These are phyloP conservation scores for Benthosema pterotum DNA, from an alignment of 2,797 vertebrate genomes.

Conservation along the genomic window DNA sequence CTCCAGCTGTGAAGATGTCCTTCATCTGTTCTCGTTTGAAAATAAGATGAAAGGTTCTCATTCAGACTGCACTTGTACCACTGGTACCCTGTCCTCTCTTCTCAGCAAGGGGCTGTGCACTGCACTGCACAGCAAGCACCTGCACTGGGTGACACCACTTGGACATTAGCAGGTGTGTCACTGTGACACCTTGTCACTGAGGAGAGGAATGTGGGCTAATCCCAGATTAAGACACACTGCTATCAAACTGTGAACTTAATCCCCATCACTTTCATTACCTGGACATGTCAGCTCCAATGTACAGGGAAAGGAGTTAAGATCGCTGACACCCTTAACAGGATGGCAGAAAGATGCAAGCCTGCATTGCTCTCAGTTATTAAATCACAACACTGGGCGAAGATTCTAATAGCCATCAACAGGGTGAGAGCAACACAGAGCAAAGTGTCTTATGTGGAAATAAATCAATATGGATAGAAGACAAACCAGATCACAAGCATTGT, in stretches of 20 bases:
- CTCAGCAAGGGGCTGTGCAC: constrained; percentile 16
- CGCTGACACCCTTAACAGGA: constrained; percentile 36
- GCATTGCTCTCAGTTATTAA: constrained; percentile 28
- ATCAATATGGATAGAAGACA: constrained; percentile 29
- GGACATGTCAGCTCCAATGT: constrained; percentile 28
- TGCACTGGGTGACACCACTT: constrained; percentile 30
- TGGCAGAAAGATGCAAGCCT: constrained; percentile 26
- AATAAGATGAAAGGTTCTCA: constrained; percentile 45
- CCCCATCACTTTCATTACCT: constrained; percentile 73
- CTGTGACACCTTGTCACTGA: constrained; percentile 50
- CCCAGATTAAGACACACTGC: constrained; percentile 63
- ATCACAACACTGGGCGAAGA: constrained; percentile 37
- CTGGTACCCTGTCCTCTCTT: constrained; percentile 8
- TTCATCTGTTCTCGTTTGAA: constrained; percentile 47
- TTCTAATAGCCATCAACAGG: constrained; percentile 18
- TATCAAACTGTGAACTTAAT: constrained; percentile 63
- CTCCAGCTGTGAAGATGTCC: constrained; percentile 29
- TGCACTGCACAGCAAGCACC: too few species aligned
- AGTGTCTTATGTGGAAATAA: constrained; percentile 14
- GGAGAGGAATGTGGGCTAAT: constrained; percentile 71
- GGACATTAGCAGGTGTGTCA: constrained; percentile 50
- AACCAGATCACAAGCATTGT: constrained; percentile 9
- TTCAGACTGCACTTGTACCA: constrained; percentile 14
- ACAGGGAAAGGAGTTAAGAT: constrained; percentile 19
- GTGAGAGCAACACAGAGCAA: constrained; percentile 3